These are phyloP conservation scores for Polyommatus iphigenia DNA, from an alignment of 2,888 invertebrate genomes.

Conservation along the genomic window DNA sequence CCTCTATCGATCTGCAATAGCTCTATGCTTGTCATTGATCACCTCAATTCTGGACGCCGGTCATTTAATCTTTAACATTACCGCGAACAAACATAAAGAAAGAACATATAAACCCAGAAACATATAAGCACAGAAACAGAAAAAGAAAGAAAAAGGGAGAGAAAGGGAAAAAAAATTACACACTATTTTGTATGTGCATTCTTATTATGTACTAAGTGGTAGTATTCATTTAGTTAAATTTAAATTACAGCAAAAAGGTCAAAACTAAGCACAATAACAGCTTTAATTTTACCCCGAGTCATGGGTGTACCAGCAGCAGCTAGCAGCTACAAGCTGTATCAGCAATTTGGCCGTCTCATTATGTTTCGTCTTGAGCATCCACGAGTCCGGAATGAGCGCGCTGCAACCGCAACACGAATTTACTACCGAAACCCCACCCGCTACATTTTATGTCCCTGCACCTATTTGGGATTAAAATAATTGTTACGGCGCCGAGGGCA, in stretches of 20 bases:
- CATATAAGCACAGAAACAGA: no score
- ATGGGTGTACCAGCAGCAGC: slow-evolving; percentile 34
- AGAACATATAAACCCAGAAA: no score
- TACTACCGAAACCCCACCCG: slow-evolving; percentile 15
- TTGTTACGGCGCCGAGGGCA: neutral
- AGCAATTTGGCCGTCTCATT: slow-evolving; percentile 61
- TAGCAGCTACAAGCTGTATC: slow-evolving; percentile 44
- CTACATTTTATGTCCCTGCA: slow-evolving; percentile 15
- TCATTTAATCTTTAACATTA: no score
- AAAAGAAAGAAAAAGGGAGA: no score
- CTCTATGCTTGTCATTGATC: no score
- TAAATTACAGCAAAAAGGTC: neutral
- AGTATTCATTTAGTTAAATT: neutral
- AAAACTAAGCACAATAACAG: slow-evolving; percentile 43
- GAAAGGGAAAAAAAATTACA: no score
- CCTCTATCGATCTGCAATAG: no score
- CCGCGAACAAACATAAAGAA: no score
- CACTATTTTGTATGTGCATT: neutral
- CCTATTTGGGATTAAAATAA: slow-evolving; percentile 20
- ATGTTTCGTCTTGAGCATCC: slow-evolving; percentile 54
- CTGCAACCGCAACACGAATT: slow-evolving; percentile 35
- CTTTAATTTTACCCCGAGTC: slow-evolving; percentile 68
- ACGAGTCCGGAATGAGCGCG: slow-evolving; percentile 40
- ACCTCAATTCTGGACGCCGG: no score
- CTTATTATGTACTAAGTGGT: neutral